Percentiles rank a stretch among this genome's conserved stretches.
Evolutionary conservation across 2,888 invertebrate genomes (phyloP).

Genomic region (Callyntrura guangdongensis): DNA sequence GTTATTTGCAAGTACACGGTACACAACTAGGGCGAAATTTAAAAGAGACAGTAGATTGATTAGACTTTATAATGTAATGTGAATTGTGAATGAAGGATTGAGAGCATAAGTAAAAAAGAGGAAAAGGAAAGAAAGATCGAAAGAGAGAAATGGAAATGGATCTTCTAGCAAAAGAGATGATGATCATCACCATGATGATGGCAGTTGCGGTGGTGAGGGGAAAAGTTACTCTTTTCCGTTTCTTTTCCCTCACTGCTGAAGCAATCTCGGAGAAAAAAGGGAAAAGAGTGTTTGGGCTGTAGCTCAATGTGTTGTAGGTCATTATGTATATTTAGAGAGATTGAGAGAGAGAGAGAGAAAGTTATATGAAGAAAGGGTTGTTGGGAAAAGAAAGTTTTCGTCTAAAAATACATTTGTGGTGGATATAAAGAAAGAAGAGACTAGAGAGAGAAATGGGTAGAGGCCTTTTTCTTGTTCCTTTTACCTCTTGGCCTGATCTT

Average conservation of each 20-base stretch:
- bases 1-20: no score
- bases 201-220: neutral
- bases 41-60: conserved; percentile 64
- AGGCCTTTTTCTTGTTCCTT: neutral
- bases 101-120: conserved; percentile 50
- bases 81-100: conserved; percentile 76
- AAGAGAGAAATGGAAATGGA: conserved; percentile 72
- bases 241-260: neutral
- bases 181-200: no score
- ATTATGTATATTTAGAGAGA: neutral
- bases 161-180: neutral
- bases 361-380: neutral
- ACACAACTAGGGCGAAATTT: no score
- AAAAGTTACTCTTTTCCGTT: conserved; percentile 40
- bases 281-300: no score
- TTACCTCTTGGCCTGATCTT: conserved; percentile 1
- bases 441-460: neutral
- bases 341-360: neutral
- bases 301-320: no score
- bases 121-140: neutral
- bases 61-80: conserved; percentile 80
- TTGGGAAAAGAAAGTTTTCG: neutral
- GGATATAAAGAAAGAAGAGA: neutral
- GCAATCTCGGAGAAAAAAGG: neutral
- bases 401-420: conserved; percentile 10